Evolutionary conservation across 2,888 invertebrate genomes (phyloP).

Genomic region (Folsomia manolachei): DNA sequence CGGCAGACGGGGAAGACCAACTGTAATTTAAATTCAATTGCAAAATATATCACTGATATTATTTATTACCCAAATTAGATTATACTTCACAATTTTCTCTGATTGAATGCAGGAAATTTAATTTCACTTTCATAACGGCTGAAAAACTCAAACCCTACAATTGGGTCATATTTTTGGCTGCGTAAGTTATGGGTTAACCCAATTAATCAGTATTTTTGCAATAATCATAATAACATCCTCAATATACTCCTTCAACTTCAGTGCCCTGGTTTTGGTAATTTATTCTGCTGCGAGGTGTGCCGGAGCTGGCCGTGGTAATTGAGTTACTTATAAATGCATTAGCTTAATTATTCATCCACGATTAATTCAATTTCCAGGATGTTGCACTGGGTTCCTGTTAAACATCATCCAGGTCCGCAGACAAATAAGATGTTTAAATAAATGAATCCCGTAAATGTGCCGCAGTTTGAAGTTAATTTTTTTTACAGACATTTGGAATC

Average conservation of each 20-base stretch:
- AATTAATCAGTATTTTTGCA: too few relatives aligned
- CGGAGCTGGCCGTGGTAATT: conserved; percentile 30
- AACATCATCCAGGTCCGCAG: conserved; percentile 23
- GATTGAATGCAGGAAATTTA: conserved; percentile 25
- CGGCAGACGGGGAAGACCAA: not conserved
- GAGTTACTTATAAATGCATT: too few relatives aligned
- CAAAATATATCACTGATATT: too few relatives aligned
- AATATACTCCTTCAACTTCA: too few relatives aligned
- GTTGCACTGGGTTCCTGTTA: conserved; percentile 24
- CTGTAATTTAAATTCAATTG: not conserved
- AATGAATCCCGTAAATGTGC: too few relatives aligned
- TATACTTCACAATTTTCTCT: not conserved
- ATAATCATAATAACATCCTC: too few relatives aligned
- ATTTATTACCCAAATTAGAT: too few relatives aligned
- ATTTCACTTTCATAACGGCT: conserved; percentile 26
- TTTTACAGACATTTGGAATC: conserved; percentile 30
- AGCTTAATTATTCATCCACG: too few relatives aligned
- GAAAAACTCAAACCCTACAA: conserved; percentile 34
- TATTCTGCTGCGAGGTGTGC: conserved; percentile 35
- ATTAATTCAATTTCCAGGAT: too few relatives aligned
- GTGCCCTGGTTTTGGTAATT: conserved; percentile 25
- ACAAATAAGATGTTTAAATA: not conserved
- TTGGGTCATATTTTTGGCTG: conserved; percentile 36
- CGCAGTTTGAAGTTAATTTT: not conserved
- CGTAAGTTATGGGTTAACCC: conserved; percentile 29